A percentile compares a stretch with the other conserved stretches of the same genome.
These are phyloP conservation scores for Pangasius krempfi DNA, from an alignment of 2,797 vertebrate genomes.

Conservation along the genomic window DNA sequence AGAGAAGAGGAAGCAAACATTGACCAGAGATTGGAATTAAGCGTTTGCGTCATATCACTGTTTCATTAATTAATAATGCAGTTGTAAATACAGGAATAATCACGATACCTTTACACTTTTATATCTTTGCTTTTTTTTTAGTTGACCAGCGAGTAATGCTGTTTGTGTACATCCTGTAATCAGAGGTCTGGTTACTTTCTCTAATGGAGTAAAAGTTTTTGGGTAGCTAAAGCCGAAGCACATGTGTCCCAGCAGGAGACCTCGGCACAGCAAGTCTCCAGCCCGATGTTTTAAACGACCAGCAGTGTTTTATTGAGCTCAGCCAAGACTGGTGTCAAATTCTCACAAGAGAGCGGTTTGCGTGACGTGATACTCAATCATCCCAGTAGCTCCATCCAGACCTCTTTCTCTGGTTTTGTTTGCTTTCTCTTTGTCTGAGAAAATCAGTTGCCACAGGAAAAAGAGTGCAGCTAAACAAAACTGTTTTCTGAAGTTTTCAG, in stretches of 20 bases:
- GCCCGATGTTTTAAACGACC: conserved; percentile 65
- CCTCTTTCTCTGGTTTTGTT: conserved; percentile 18
- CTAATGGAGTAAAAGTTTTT: neutral
- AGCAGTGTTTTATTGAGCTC: conserved; percentile 69
- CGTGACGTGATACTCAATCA: conserved; percentile 17
- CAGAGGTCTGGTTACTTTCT: neutral
- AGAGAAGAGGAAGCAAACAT: neutral
- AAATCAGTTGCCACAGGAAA: neutral
- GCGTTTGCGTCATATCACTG: neutral
- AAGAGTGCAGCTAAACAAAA: neutral
- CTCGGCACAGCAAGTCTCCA: conserved; percentile 57
- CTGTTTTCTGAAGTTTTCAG: neutral
- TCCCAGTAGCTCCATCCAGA: conserved; percentile 6
- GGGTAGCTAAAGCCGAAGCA: conserved; percentile 58
- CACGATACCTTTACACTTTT: neutral
- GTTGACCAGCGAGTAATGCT: neutral
- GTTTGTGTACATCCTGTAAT: neutral
- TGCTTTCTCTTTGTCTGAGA: conserved; percentile 4
- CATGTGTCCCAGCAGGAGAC: conserved; percentile 63
- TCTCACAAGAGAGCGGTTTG: conserved; percentile 24
- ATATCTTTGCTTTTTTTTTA: neutral
- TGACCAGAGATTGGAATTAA: neutral
- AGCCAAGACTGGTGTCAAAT: conserved; percentile 58
- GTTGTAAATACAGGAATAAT: neutral
- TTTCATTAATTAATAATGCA: neutral